Evolutionary conservation across 2,888 invertebrate species (phyloP).

Genomic region (Shargacucullia verbasci): DNA sequence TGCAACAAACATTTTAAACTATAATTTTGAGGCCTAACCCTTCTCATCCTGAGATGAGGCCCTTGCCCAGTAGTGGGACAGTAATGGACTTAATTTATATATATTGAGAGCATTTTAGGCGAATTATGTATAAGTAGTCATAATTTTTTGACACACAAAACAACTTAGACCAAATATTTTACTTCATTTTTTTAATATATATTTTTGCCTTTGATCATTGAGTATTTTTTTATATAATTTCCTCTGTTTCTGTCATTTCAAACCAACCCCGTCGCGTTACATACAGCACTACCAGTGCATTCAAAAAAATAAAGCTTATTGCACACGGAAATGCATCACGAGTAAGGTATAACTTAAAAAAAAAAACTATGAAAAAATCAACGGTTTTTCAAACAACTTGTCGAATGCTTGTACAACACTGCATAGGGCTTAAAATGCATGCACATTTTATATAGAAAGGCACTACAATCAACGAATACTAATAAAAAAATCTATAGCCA

Average conservation of each 20-base stretch:
- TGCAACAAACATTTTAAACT: constrained; percentile 1
- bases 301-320: constrained; percentile 61
- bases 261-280: constrained; percentile 50
- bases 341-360: constrained; percentile 57
- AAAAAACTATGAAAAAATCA: constrained; percentile 64
- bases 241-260: constrained; percentile 1
- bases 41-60: too few species aligned
- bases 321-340: constrained; percentile 71
- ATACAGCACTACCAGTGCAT: constrained; percentile 48
- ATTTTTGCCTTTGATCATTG: not conserved
- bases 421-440: constrained; percentile 69
- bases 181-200: too few species aligned
- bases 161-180: too few species aligned
- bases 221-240: not conserved
- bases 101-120: constrained; percentile 9
- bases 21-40: not conserved
- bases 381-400: constrained; percentile 55
- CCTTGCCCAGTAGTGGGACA: too few species aligned
- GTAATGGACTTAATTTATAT: too few species aligned
- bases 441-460: constrained; percentile 71
- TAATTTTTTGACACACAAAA: too few species aligned
- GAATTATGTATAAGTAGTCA: not conserved
- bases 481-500: constrained; percentile 57
- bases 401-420: constrained; percentile 65
- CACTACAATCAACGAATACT: constrained; percentile 69